Evolutionary conservation across 2,113 vertebrate species (phyloP).

Genomic region (Ceyx margarethae): DNA sequence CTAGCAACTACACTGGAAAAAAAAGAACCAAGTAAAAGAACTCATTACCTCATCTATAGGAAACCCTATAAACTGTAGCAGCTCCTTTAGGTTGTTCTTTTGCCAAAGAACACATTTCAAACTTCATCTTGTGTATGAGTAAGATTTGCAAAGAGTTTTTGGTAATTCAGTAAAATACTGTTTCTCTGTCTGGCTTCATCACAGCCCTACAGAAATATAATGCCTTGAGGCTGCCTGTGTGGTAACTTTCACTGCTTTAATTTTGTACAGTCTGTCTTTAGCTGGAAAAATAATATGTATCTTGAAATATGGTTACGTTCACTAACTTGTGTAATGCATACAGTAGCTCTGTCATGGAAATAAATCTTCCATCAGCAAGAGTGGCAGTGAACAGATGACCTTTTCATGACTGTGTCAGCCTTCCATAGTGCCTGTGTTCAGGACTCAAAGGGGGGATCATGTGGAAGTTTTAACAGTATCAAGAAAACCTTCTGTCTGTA

Average conservation of each 20-base stretch:
- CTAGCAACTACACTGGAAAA: background rate
- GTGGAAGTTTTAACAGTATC: background rate
- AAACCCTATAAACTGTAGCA: conserved; percentile 12
- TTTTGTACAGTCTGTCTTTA: conserved; percentile 2
- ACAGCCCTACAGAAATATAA: background rate
- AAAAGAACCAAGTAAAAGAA: background rate
- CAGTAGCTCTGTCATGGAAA: background rate
- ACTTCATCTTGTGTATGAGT: background rate
- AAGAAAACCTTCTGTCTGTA: background rate
- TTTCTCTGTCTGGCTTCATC: background rate
- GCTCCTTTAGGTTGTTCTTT: conserved; percentile 3
- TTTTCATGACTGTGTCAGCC: background rate
- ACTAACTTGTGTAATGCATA: background rate
- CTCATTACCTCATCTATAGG: conserved; percentile 38
- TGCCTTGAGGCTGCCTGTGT: background rate
- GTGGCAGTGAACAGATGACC: background rate
- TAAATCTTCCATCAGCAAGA: background rate
- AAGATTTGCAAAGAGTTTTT: background rate
- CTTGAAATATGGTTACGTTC: background rate
- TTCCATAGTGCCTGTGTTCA: background rate
- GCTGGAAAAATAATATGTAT: background rate
- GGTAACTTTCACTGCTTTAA: background rate
- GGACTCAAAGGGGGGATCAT: background rate
- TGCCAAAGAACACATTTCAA: conserved; percentile 38
- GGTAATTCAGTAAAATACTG: conserved; percentile 19